Evolutionary conservation across 2,888 invertebrate species (phyloP).

Genomic region (Fabriciana adippe): DNA sequence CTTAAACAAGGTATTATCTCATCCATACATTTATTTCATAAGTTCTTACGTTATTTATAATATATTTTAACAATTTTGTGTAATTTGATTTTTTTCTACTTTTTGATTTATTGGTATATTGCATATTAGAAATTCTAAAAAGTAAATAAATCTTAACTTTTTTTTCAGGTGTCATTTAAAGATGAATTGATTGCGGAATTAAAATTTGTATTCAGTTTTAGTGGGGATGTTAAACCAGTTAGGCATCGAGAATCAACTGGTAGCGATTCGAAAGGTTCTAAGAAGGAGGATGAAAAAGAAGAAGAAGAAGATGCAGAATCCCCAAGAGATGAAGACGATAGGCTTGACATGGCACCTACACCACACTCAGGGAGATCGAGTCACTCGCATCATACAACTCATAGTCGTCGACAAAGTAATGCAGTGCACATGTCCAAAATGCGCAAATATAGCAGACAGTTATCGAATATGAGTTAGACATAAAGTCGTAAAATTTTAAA

Average conservation of each 20-base stretch:
- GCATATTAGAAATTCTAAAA: no score
- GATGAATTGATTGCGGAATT: constrained; percentile 87
- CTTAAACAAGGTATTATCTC: constrained; percentile 12
- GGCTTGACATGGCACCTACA: constrained; percentile 54
- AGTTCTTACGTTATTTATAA: no score
- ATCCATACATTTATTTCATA: background rate
- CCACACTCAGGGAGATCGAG: constrained; percentile 64
- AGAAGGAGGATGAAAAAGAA: constrained; percentile 51
- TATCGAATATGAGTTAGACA: constrained; percentile 30
- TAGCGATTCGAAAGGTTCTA: constrained; percentile 60
- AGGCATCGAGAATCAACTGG: constrained; percentile 72
- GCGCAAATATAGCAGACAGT: constrained; percentile 60
- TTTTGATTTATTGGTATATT: no score
- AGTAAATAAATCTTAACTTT: background rate
- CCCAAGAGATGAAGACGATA: constrained; percentile 50
- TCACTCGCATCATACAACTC: constrained; percentile 66
- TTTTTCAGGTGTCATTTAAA: constrained; percentile 83
- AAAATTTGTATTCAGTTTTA: constrained; percentile 87
- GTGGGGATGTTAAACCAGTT: constrained; percentile 86
- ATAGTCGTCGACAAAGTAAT: constrained; percentile 71
- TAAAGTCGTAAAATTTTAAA: background rate
- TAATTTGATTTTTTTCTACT: background rate
- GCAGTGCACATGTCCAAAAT: constrained; percentile 69
- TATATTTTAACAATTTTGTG: background rate
- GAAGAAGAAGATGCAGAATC: constrained; percentile 51